Evolutionary conservation across 2,797 vertebrate species (phyloP).

Genomic region (Australoheros facetus): DNA sequence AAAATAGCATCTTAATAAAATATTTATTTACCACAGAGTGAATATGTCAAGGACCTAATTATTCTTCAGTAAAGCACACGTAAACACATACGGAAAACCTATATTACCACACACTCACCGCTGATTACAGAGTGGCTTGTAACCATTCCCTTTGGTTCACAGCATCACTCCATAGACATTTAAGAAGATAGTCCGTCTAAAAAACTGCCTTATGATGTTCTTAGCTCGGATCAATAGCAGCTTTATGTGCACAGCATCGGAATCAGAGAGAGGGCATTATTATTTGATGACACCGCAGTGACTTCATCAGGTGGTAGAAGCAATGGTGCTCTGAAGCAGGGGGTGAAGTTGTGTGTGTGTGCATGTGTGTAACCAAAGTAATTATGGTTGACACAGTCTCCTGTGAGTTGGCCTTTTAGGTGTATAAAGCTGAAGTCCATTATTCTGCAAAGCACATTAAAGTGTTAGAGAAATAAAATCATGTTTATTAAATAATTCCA

Average conservation of each 20-base stretch:
- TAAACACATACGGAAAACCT: constrained; percentile 14
- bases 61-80: constrained; percentile 5
- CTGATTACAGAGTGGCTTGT: constrained; percentile 9
- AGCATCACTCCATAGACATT: constrained; percentile 4
- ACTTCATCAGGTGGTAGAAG: constrained; percentile 15
- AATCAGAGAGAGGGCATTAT: constrained; percentile 21
- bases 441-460: background rate
- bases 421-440: background rate
- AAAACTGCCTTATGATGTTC: constrained; percentile 16
- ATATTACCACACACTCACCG: background rate
- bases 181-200: constrained; percentile 5
- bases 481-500: background rate
- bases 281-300: constrained; percentile 21
- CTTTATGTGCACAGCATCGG: constrained; percentile 1
- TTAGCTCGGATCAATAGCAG: constrained; percentile 16
- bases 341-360: background rate
- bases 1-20: constrained; percentile 60
- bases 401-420: background rate
- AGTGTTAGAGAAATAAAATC: background rate
- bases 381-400: background rate
- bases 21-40: constrained; percentile 51
- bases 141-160: constrained; percentile 4
- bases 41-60: constrained; percentile 59
- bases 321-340: background rate
- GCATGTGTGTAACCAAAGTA: background rate